Percentiles rank a stretch among this genome's conserved stretches.
phyloP scores from a whole-genome alignment of 2,113 vertebrate genomes.

The Turnix velox region DNA sequence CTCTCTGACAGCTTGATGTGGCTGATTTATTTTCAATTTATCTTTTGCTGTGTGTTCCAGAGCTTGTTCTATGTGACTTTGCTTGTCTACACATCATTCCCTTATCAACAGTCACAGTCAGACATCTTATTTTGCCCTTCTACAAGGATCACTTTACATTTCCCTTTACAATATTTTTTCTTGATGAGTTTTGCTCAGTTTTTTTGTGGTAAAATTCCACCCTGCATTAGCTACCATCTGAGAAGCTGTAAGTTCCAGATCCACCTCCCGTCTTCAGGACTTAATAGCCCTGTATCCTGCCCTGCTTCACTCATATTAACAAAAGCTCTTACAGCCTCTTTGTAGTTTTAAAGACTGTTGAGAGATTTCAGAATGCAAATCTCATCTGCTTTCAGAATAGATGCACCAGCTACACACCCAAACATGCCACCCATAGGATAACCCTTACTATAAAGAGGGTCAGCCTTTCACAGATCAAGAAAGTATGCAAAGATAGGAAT shows the following conservation, averaged over 20 bases:
- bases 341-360: constrained; percentile 21
- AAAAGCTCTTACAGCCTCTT: background rate
- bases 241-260: background rate
- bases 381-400: background rate
- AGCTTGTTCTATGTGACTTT: background rate
- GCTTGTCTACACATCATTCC: background rate
- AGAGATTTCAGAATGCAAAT: constrained; percentile 23
- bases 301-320: background rate
- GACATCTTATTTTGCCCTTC: background rate
- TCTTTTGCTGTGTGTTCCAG: background rate
- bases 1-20: background rate
- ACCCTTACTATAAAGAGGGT: background rate
- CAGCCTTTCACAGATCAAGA: background rate
- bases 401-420: background rate
- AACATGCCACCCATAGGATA: background rate
- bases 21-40: constrained; percentile 6
- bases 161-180: background rate
- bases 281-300: background rate
- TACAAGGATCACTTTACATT: background rate
- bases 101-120: background rate
- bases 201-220: background rate
- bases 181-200: background rate
- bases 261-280: background rate
- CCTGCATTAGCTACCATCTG: background rate
- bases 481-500: background rate